Evolutionary conservation across 2,888 invertebrate species (phyloP), one percentile per base, ranked within the genome.

Genomic region (Xanthostigma xanthostigma): DNA sequence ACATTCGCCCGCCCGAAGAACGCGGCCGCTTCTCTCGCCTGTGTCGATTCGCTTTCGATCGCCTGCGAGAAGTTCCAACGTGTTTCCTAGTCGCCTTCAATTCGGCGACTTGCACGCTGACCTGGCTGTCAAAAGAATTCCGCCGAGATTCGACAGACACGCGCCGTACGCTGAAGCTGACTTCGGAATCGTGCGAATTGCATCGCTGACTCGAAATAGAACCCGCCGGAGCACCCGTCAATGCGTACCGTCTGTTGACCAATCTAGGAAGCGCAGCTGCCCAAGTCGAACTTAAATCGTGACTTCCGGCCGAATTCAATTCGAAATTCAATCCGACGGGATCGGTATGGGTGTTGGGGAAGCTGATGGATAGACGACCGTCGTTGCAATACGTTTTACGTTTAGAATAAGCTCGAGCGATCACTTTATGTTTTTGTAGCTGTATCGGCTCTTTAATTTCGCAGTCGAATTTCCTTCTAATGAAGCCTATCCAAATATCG

Each of bases 211-310:
- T 73, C 3, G 72, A 72, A 17, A 68, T 66, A 1, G 75, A 75
- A 45, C 68, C 70, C 8, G 70, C 50, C 55, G 77, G 64, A 47
- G 72, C 69, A 60, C 78, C 74, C 51, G 79, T 83, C 10, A 94
- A 70, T 0, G 91, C 94, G 57, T 87, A 88, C 57, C 94, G 75
- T 3, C 94, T 74, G 8, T 81, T 80, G 1, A 93, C 82, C 60
- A 93, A 77, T 55, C 89, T 83, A 0, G 93, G 93, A 53, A 95
- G 70, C 54, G 90, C 89, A 47, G 88, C 89, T 39, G 89, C 90
- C 89, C 92, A 94, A 1, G 90, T 87, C 1, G 93, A 90, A 49
- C 91, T 91, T 46, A 94, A 74, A 58, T 90, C 89, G 55, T 84
- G 84, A 51, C 87, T 86, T 46, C 81, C 85, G 9, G 72, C 75